Conservation (phyloP, 2,888 invertebrate genomes). For the Psylliodes chrysocephalus region DNA sequence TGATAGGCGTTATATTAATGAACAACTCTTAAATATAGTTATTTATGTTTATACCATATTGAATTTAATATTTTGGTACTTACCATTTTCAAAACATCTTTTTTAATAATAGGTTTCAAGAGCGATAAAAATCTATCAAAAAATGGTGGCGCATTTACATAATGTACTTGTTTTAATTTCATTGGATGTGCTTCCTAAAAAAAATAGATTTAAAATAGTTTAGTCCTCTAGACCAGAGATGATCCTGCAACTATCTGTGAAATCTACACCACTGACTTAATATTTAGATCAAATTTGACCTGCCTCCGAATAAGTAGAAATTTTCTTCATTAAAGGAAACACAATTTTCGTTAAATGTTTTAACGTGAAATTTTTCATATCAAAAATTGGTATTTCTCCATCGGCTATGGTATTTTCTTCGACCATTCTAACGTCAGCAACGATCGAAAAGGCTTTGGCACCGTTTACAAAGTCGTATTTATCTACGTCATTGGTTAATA, state of each 20-base stretch:
- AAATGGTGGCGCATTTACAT: slow-evolving; percentile 73
- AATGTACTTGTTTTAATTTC: slow-evolving; percentile 72
- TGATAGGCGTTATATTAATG: too few relatives aligned
- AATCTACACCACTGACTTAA: too few relatives aligned
- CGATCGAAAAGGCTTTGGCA: slow-evolving; percentile 77
- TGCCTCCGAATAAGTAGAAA: slow-evolving; percentile 79
- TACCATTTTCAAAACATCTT: slow-evolving; percentile 74
- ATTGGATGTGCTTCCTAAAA: slow-evolving; percentile 78
- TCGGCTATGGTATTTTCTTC: slow-evolving; percentile 69
- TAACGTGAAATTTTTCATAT: slow-evolving; percentile 73
- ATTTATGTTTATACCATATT: too few relatives aligned
- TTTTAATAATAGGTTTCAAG: slow-evolving; percentile 74
- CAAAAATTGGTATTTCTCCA: slow-evolving; percentile 79
- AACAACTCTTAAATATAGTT: too few relatives aligned
- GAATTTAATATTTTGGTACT: slow-evolving; percentile 47
- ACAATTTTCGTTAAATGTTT: slow-evolving; percentile 74
- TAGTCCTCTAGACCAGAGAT: too few relatives aligned
- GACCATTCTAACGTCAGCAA: slow-evolving; percentile 74
- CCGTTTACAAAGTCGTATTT: slow-evolving; percentile 74
- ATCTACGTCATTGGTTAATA: slow-evolving; percentile 72
- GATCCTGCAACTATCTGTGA: too few relatives aligned
- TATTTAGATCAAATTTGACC: too few relatives aligned
- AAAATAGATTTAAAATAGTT: too few relatives aligned
- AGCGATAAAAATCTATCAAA: slow-evolving; percentile 73
- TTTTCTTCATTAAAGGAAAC: slow-evolving; percentile 72